A percentile compares a stretch with the other conserved stretches of the same genome.
phyloP scores from a whole-genome alignment of 2,113 vertebrate genomes.

The Australoheros scitulus region DNA sequence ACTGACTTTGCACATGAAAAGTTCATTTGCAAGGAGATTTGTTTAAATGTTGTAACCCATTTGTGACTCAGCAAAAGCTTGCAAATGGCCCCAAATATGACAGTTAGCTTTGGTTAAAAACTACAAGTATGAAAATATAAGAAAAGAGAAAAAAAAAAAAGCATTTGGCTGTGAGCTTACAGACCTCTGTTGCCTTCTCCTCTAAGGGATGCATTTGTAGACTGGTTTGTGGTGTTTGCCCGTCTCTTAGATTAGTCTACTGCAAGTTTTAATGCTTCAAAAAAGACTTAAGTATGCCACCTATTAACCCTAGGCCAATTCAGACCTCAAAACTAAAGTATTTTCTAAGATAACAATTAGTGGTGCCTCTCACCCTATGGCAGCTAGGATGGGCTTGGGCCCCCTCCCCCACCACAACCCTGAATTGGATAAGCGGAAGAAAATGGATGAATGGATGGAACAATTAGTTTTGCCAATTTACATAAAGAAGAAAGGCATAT shows the following conservation, averaged over 20 bases:
- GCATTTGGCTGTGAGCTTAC: not conserved
- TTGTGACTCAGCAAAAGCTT: not conserved
- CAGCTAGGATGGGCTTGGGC: too few relatives aligned
- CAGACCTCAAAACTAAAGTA: not conserved
- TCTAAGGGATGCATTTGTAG: not conserved
- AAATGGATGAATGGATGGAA: too few relatives aligned
- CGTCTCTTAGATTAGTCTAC: not conserved
- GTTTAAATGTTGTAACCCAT: not conserved
- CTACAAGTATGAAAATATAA: not conserved
- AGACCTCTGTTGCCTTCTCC: not conserved
- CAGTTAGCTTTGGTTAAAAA: not conserved
- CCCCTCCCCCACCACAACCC: too few relatives aligned
- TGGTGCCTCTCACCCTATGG: too few relatives aligned
- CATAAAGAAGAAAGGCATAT: not conserved
- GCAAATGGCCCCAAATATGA: not conserved
- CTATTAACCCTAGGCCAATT: not conserved
- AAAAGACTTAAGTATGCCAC: not conserved
- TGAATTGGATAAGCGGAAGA: too few relatives aligned
- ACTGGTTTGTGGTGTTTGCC: not conserved
- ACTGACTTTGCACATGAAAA: not conserved
- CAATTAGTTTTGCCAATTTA: not conserved
- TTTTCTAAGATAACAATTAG: not conserved
- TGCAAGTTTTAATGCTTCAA: not conserved
- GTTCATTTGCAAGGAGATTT: not conserved
- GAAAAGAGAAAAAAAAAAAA: not conserved